Evolutionary conservation across 2,888 invertebrate species (phyloP).

Genomic region (Chesias legatella): DNA sequence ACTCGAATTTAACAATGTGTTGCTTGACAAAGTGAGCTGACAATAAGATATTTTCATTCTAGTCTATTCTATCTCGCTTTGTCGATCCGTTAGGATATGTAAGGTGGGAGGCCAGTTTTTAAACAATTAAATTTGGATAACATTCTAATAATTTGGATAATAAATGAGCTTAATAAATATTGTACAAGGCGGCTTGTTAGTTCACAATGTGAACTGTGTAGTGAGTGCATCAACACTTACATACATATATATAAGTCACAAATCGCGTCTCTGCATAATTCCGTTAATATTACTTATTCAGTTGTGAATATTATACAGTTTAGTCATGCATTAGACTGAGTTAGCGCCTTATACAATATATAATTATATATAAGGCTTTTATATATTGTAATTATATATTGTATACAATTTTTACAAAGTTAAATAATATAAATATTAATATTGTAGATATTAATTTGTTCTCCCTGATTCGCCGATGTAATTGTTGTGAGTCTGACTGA

Average conservation of each 20-base stretch:
- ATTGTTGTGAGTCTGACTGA: constrained; percentile 59
- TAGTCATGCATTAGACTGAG: constrained; percentile 19
- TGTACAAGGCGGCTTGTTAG: constrained; percentile 16
- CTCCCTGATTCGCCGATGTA: constrained; percentile 59
- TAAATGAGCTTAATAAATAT: constrained; percentile 19
- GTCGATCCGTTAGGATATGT: constrained; percentile 38
- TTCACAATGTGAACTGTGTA: constrained; percentile 4
- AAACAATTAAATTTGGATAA: constrained; percentile 19
- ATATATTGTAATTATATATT: constrained; percentile 29
- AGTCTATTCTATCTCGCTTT: constrained; percentile 69
- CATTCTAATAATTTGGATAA: constrained; percentile 6
- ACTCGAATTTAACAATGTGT: constrained; percentile 73
- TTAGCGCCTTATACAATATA: constrained; percentile 35
- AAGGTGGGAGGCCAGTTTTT: constrained; percentile 18
- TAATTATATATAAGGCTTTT: constrained; percentile 50
- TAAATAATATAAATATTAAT: constrained; percentile 27
- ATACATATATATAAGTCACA: constrained; percentile 24
- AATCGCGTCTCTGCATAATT: constrained; percentile 27
- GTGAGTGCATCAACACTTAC: constrained; percentile 12
- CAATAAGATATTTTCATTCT: constrained; percentile 71
- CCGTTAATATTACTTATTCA: constrained; percentile 22
- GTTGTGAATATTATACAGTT: constrained; percentile 12
- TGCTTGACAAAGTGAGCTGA: constrained; percentile 69
- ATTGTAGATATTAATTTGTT: constrained; percentile 54
- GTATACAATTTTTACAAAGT: constrained; percentile 34